A percentile compares a stretch with the other conserved stretches of the same genome.
Evolutionary conservation across 2,888 invertebrate genomes (phyloP).

Genomic region (Sceliomorpha sp.): DNA sequence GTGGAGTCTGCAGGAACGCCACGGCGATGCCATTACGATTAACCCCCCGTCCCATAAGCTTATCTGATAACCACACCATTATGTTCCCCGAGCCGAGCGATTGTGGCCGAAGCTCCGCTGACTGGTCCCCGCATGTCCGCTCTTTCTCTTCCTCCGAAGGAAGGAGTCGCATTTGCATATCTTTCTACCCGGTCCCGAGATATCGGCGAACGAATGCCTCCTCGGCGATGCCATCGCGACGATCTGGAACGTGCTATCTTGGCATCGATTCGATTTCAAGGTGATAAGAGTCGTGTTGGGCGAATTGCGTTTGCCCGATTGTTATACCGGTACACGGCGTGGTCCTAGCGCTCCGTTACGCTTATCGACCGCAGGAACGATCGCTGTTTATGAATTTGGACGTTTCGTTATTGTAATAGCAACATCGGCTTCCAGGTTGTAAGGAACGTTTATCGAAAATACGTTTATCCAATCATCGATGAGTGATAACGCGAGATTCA

Average conservation of each 20-base stretch:
- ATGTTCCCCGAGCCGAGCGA: conserved; percentile 62
- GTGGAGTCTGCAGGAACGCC: conserved; percentile 63
- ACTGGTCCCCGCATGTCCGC: conserved; percentile 69
- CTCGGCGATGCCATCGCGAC: conserved; percentile 51
- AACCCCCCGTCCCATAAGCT: conserved; percentile 72
- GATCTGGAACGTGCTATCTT: conserved; percentile 59
- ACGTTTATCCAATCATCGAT: conserved; percentile 68
- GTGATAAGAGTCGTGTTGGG: conserved; percentile 48
- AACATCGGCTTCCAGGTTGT: conserved; percentile 56
- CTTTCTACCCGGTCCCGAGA: conserved; percentile 59
- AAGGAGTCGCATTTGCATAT: conserved; percentile 66
- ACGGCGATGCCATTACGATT: conserved; percentile 79
- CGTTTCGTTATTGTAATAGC: conserved; percentile 31
- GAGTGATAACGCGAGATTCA: conserved; percentile 62
- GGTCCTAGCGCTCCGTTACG: conserved; percentile 34
- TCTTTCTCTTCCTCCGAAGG: conserved; percentile 21
- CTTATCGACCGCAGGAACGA: conserved; percentile 33
- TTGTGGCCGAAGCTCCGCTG: conserved; percentile 61
- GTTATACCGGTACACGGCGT: conserved; percentile 39
- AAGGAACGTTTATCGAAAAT: conserved; percentile 66
- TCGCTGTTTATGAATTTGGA: conserved; percentile 43
- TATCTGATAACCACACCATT: conserved; percentile 72
- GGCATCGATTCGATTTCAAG: conserved; percentile 62
- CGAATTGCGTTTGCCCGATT: conserved; percentile 38
- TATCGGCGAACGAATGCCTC: conserved; percentile 68